phyloP scores from a whole-genome alignment of 2,113 vertebrate species.

The Malurus melanocephalus region DNA sequence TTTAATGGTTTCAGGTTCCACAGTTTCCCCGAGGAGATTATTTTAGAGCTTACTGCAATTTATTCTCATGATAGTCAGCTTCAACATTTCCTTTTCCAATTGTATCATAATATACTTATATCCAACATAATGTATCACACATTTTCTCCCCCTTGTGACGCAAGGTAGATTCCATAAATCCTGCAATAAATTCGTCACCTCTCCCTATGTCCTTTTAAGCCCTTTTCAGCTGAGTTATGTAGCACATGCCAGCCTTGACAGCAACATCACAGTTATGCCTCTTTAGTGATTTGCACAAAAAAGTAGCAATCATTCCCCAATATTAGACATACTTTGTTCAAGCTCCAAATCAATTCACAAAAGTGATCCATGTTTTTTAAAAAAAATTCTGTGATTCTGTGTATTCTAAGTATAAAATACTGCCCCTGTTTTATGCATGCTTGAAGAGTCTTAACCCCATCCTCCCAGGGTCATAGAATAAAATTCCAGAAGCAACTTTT shows the following conservation, averaged over 20 bases:
- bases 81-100: constrained; percentile 29
- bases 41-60: constrained; percentile 20
- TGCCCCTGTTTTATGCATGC: neutral
- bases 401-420: neutral
- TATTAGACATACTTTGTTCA: neutral
- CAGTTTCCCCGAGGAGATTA: constrained; percentile 27
- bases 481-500: neutral
- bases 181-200: neutral
- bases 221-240: neutral
- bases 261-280: neutral
- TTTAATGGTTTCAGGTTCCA: constrained; percentile 36
- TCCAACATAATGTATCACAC: neutral
- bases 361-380: neutral
- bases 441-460: neutral
- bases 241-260: neutral
- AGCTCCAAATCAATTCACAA: neutral
- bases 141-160: neutral
- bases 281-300: neutral
- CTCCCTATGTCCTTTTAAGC: neutral
- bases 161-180: neutral
- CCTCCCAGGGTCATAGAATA: neutral
- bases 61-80: constrained; percentile 15
- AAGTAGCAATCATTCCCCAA: neutral
- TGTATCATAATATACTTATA: neutral
- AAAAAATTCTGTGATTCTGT: neutral